phyloP scores from a whole-genome alignment of 2,888 invertebrate genomes.

The Autographa gamma region DNA sequence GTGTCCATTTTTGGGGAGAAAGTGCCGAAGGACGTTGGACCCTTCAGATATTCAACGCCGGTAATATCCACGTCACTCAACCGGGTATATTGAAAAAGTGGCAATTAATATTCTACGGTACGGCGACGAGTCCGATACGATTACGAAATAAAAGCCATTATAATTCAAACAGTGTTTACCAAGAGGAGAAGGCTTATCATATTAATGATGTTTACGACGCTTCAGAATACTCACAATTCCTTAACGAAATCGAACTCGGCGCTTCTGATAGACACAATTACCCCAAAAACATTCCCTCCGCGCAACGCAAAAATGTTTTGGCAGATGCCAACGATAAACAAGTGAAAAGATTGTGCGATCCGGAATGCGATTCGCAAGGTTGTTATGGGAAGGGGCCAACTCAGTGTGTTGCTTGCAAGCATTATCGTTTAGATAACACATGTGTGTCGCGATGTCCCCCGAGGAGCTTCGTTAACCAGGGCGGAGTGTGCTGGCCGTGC shows the following conservation, averaged over 20 bases:
- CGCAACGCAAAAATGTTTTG: constrained; percentile 89
- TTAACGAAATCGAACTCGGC: constrained; percentile 85
- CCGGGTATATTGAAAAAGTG: constrained; percentile 97
- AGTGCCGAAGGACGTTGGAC: constrained; percentile 96
- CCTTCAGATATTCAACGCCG: constrained; percentile 93
- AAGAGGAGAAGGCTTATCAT: constrained; percentile 88
- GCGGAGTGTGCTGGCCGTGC: constrained; percentile 95
- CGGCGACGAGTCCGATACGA: constrained; percentile 94
- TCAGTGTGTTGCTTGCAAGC: constrained; percentile 95
- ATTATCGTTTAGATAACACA: constrained; percentile 94
- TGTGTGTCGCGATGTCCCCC: constrained; percentile 96
- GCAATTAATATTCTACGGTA: constrained; percentile 99
- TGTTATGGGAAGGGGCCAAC: constrained; percentile 95
- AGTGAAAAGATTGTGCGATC: constrained; percentile 93
- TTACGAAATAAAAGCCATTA: constrained; percentile 90
- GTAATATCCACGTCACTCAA: constrained; percentile 94
- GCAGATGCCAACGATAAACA: constrained; percentile 90
- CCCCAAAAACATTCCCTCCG: constrained; percentile 90
- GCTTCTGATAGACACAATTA: constrained; percentile 90
- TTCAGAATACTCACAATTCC: constrained; percentile 89
- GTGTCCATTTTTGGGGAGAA: constrained; percentile 99
- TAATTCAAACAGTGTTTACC: constrained; percentile 82
- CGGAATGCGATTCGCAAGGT: constrained; percentile 93
- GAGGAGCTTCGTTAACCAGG: constrained; percentile 94
- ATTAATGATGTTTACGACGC: constrained; percentile 90